Conservation (phyloP, 2,888 invertebrate species). For the Ormyrus labotus region DNA sequence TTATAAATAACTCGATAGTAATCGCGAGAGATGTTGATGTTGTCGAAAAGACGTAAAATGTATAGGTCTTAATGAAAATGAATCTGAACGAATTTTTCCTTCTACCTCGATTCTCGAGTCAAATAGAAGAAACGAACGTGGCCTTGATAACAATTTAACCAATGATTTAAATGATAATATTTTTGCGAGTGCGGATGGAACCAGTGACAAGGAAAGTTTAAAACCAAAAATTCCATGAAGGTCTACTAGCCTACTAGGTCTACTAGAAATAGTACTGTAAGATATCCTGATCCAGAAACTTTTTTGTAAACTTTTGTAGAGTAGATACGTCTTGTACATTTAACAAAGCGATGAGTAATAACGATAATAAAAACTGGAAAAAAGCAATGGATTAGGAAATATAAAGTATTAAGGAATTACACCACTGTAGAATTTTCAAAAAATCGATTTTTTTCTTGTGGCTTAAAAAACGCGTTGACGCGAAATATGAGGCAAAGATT, state of each 20-base stretch:
- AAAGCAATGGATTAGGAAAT: no score
- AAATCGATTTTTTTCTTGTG: no score
- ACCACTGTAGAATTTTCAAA: no score
- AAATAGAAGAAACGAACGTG: neutral
- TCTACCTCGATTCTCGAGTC: neutral
- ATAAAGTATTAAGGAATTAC: no score
- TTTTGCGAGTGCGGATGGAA: neutral
- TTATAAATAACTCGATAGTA: neutral
- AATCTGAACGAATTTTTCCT: neutral
- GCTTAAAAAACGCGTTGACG: no score
- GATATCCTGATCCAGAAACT: neutral
- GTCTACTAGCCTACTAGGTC: no score
- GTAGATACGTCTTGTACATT: conserved; percentile 2
- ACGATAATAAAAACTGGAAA: no score
- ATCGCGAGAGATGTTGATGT: neutral
- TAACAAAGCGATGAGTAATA: conserved; percentile 1
- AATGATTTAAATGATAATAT: neutral
- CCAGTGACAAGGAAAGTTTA: neutral
- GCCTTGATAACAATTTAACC: neutral
- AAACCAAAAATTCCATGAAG: neutral
- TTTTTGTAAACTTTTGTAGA: neutral
- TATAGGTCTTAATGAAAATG: neutral
- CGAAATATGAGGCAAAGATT: no score
- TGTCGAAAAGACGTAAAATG: neutral
- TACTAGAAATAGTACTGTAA: neutral